A percentile compares a stretch with the other conserved stretches of the same genome.
These are phyloP conservation scores for Scopus umbretta DNA, from an alignment of 2,113 vertebrate genomes.

Conservation along the genomic window DNA sequence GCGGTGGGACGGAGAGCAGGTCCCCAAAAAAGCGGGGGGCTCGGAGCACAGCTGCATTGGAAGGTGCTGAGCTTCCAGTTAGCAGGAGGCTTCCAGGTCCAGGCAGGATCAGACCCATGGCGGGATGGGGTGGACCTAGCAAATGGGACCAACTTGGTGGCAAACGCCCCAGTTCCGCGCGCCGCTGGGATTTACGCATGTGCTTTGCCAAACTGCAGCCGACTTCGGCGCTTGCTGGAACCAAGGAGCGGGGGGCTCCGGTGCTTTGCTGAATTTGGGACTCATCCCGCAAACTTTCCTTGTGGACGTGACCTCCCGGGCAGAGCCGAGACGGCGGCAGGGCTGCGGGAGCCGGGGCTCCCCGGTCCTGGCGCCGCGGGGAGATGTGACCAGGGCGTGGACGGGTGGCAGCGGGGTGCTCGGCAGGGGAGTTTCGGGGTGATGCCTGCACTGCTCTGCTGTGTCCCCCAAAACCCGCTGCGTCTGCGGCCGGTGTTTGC, in stretches of 20 bases:
- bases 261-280: neutral
- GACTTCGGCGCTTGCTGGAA: rapidly evolving
- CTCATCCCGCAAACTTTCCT: neutral
- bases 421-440: rapidly evolving
- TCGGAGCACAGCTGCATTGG: rapidly evolving
- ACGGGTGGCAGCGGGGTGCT: neutral
- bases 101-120: neutral
- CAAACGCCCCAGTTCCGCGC: rapidly evolving
- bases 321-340: rapidly evolving
- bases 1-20: rapidly evolving
- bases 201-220: neutral
- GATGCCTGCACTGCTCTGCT: too few relatives aligned
- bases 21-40: rapidly evolving
- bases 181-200: rapidly evolving
- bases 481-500: neutral
- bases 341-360: neutral
- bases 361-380: rapidly evolving
- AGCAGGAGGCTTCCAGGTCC: neutral
- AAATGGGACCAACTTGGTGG: neutral
- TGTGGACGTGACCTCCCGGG: neutral
- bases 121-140: neutral
- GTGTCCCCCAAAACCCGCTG: neutral
- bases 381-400: neutral
- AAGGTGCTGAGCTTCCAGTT: neutral
- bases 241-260: rapidly evolving